Conservation (phyloP, 2,113 vertebrate genomes). For the Gopherus evgoodei region DNA sequence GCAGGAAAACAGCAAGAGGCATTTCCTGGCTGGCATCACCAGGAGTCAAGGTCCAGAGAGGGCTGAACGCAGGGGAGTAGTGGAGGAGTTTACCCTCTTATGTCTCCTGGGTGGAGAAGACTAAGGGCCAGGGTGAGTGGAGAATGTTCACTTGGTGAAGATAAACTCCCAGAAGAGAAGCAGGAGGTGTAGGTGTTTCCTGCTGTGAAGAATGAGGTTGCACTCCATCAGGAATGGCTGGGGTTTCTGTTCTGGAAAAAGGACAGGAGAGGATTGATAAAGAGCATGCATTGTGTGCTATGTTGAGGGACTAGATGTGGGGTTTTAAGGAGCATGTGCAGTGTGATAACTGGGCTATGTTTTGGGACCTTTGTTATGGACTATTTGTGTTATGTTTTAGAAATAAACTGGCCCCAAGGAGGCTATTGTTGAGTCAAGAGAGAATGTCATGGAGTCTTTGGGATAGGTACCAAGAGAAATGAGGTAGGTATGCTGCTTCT, state of each 20-base stretch:
- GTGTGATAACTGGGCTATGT: no score
- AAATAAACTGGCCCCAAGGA: not conserved
- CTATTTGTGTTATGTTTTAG: not conserved
- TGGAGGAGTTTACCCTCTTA: not conserved
- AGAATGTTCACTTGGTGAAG: not conserved
- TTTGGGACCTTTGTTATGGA: no score
- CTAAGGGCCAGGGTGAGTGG: not conserved
- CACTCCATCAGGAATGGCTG: not conserved
- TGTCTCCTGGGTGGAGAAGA: not conserved
- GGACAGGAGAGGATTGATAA: not conserved
- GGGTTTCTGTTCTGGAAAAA: not conserved
- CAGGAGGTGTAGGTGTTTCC: not conserved
- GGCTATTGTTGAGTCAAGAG: not conserved
- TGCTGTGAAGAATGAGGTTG: not conserved
- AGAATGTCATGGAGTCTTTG: not conserved
- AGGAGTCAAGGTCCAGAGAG: not conserved
- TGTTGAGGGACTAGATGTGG: not conserved
- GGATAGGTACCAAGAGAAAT: not conserved
- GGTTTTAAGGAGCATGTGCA: no score
- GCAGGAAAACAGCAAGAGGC: not conserved
- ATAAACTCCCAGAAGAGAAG: not conserved
- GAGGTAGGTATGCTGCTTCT: not conserved
- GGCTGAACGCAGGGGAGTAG: not conserved
- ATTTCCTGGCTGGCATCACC: not conserved
- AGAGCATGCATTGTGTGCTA: not conserved